Conservation (phyloP, 2,797 vertebrate genomes). For the Zenarchopterus dispar region DNA sequence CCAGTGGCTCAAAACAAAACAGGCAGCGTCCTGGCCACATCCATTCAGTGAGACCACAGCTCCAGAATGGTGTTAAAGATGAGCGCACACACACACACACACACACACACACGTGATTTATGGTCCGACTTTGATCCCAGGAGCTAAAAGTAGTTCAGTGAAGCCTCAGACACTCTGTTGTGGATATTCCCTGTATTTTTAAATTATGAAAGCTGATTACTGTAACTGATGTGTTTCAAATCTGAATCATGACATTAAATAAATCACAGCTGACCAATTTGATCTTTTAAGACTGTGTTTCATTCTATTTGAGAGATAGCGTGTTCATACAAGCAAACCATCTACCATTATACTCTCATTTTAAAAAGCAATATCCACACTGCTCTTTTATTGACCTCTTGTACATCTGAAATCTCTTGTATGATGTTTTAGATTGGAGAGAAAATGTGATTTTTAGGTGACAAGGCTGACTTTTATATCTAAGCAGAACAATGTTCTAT, state of each 20-base stretch:
- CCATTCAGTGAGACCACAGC: constrained; percentile 37
- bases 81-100: constrained; percentile 18
- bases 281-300: no score
- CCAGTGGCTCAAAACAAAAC: constrained; percentile 50
- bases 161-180: constrained; percentile 18
- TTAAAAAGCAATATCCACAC: no score
- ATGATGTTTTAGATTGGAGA: no score
- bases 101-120: constrained; percentile 49
- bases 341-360: no score
- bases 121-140: constrained; percentile 19
- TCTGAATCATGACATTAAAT: not conserved
- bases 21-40: constrained; percentile 51
- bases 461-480: no score
- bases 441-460: no score
- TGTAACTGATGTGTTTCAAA: not conserved
- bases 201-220: constrained; percentile 18
- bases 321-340: no score
- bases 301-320: no score
- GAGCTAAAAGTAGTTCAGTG: constrained; percentile 55
- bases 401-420: no score
- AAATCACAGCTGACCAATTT: not conserved
- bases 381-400: no score
- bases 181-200: constrained; percentile 23
- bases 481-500: no score
- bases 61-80: constrained; percentile 30